A percentile compares a stretch with the other conserved stretches of the same genome.
These are phyloP conservation scores for Troides helena DNA, from an alignment of 2,888 invertebrate genomes.

Conservation along the genomic window DNA sequence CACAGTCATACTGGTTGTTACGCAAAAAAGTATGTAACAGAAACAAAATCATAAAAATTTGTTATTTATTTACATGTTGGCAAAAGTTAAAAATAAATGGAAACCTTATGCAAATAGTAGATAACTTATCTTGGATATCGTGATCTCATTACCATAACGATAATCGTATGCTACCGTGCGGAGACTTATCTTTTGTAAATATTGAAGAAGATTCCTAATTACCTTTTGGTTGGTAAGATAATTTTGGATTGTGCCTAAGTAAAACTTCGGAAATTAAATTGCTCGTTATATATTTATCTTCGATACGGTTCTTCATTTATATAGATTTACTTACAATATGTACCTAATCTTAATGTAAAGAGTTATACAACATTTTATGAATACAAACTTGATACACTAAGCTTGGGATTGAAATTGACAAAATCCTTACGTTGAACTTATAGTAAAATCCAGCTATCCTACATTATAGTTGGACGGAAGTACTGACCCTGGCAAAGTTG, in stretches of 20 bases:
- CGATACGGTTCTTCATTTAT: neutral
- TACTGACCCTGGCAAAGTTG: neutral
- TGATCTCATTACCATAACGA: constrained; percentile 43
- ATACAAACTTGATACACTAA: no score
- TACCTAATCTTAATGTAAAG: no score
- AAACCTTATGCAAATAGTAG: constrained; percentile 8
- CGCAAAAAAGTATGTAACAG: neutral
- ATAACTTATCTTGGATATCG: constrained; percentile 32
- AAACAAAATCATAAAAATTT: neutral
- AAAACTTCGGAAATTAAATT: constrained; percentile 43
- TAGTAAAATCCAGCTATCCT: neutral
- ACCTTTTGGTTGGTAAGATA: constrained; percentile 68
- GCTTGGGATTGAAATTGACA: no score
- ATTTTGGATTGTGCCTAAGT: constrained; percentile 56
- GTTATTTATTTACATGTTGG: neutral
- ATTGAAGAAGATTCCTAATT: constrained; percentile 68
- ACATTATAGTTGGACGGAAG: neutral
- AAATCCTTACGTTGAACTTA: neutral
- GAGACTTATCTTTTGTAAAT: constrained; percentile 70
- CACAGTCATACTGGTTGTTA: neutral
- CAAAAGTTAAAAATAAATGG: constrained; percentile 20
- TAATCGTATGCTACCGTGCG: constrained; percentile 55
- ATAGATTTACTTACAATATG: neutral
- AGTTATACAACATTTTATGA: no score
- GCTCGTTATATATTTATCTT: constrained; percentile 28